phyloP scores from a whole-genome alignment of 2,888 invertebrate genomes.

The Tetragonula carbonaria region DNA sequence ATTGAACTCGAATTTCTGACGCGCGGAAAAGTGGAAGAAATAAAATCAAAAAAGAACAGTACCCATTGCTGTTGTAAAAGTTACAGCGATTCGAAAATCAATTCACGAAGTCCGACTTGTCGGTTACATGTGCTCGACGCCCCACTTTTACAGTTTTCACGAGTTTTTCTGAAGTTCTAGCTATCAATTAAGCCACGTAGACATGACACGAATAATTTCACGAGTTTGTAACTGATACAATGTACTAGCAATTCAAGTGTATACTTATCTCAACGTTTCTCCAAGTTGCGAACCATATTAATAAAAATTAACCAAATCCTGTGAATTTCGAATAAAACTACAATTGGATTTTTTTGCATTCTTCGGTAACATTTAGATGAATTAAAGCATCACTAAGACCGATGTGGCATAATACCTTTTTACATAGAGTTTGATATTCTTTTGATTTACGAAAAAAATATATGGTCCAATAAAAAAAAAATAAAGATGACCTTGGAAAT shows the following conservation, averaged over 20 bases:
- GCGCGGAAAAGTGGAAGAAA: neutral
- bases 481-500: no score
- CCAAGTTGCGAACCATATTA: no score
- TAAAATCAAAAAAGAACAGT: neutral
- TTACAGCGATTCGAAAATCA: neutral
- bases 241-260: neutral
- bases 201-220: neutral
- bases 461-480: no score
- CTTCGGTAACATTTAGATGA: no score
- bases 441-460: no score
- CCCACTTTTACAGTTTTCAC: neutral
- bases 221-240: neutral
- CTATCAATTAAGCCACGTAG: neutral
- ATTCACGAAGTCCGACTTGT: neutral
- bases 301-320: neutral
- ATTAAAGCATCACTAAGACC: no score
- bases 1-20: no score
- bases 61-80: neutral
- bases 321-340: no score
- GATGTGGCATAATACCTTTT: no score
- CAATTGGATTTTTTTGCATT: no score
- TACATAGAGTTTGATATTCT: no score
- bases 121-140: neutral
- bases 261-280: neutral
- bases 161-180: neutral